phyloP scores from a whole-genome alignment of 2,888 invertebrate genomes.

The Dryocosmus kuriphilus region DNA sequence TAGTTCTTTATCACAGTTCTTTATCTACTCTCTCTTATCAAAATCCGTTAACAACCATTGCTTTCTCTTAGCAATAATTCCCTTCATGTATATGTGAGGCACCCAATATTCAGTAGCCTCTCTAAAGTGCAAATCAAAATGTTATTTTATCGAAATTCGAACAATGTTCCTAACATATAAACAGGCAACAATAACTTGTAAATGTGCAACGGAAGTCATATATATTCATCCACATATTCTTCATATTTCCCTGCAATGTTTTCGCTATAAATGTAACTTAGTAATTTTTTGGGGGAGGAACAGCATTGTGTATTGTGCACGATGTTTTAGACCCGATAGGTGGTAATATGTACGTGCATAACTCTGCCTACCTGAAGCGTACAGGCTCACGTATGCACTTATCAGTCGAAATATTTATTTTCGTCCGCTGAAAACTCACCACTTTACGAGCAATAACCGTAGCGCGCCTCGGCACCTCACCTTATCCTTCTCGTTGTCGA shows the following conservation, averaged over 20 bases:
- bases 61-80: no score
- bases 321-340: constrained; percentile 16
- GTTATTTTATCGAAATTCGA: no score
- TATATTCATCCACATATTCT: not conserved
- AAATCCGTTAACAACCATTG: no score
- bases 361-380: constrained; percentile 18
- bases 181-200: no score
- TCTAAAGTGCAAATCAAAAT: no score
- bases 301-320: constrained; percentile 3
- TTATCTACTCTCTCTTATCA: no score
- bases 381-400: constrained; percentile 17
- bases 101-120: no score
- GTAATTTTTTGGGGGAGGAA: not conserved
- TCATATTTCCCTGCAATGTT: not conserved
- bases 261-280: not conserved
- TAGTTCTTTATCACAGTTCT: no score
- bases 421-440: constrained; percentile 53
- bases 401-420: constrained; percentile 48
- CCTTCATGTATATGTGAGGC: no score
- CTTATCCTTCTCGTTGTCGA: constrained; percentile 25
- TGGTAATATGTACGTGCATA: not conserved
- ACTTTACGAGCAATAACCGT: constrained; percentile 67
- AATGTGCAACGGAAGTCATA: not conserved
- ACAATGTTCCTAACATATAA: no score
- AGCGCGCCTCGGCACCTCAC: constrained; percentile 55